phyloP scores from a whole-genome alignment of 2,797 vertebrate genomes.

The Neoniphon sammara region DNA sequence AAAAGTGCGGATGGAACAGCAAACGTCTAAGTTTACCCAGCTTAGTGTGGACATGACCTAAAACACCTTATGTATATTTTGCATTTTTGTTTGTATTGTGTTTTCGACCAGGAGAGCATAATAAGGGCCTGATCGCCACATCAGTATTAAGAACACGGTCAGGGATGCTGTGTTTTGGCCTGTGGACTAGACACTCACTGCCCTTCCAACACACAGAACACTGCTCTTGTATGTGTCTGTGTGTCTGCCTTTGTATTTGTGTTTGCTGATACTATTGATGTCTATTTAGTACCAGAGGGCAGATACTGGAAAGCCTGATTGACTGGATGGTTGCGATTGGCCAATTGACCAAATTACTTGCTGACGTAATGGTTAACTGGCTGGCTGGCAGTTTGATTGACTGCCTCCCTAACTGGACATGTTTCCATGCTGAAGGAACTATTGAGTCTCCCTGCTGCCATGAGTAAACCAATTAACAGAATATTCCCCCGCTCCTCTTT shows the following conservation, averaged over 20 bases:
- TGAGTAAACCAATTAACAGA: constrained; percentile 10
- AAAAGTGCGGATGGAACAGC: no score
- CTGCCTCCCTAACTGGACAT: not conserved
- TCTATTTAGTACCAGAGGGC: constrained; percentile 16
- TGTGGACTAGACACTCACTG: constrained; percentile 14
- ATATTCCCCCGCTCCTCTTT: not conserved
- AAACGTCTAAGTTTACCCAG: no score
- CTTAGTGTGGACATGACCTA: no score
- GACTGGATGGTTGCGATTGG: constrained; percentile 1
- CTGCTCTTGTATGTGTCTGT: not conserved
- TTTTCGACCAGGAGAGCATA: constrained; percentile 14
- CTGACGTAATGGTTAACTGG: not conserved
- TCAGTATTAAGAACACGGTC: constrained; percentile 17
- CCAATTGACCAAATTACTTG: constrained; percentile 8
- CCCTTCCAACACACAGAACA: constrained; percentile 7
- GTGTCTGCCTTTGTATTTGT: constrained; percentile 11
- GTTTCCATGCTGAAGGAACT: not conserved
- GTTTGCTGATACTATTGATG: constrained; percentile 39
- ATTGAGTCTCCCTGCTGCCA: no score
- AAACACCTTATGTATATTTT: not conserved
- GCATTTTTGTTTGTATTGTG: constrained; percentile 10
- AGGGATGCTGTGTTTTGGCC: constrained; percentile 9
- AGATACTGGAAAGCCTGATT: constrained; percentile 17
- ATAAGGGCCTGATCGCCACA: constrained; percentile 35
- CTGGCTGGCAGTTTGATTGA: not conserved